Conservation (phyloP, 2,888 invertebrate species). For the Rhimphoctona megacephalus region DNA sequence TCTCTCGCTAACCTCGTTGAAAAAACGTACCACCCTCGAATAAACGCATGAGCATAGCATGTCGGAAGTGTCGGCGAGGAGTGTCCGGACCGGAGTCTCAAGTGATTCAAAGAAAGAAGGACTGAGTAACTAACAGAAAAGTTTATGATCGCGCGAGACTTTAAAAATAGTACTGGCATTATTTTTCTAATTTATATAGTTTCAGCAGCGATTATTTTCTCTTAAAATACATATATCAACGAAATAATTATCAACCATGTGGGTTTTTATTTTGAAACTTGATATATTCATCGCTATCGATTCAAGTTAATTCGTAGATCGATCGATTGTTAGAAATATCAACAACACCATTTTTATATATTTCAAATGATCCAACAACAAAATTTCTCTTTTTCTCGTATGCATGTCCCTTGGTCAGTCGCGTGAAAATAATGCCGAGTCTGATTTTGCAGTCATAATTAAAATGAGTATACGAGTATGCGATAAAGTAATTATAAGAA, state of each 20-base stretch:
- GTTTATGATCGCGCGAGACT: not conserved
- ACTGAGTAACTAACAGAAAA: not conserved
- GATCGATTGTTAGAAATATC: not conserved
- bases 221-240: not conserved
- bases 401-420: not conserved
- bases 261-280: no score
- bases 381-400: not conserved
- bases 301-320: not conserved
- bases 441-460: not conserved
- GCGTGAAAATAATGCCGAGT: not conserved
- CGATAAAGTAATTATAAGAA: not conserved
- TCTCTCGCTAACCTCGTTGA: not conserved
- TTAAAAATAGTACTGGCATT: not conserved
- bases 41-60: no score
- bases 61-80: not conserved
- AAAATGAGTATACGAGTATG: no score
- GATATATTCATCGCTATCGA: not conserved
- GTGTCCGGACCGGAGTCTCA: conserved; percentile 26
- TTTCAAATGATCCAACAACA: no score
- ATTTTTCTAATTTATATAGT: not conserved
- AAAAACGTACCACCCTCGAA: conserved; percentile 5
- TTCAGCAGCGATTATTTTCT: not conserved
- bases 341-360: no score
- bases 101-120: conserved; percentile 17
- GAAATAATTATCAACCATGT: not conserved